These are phyloP conservation scores for Mycteria americana DNA, from an alignment of 2,797 vertebrate species.

Conservation along the genomic window DNA sequence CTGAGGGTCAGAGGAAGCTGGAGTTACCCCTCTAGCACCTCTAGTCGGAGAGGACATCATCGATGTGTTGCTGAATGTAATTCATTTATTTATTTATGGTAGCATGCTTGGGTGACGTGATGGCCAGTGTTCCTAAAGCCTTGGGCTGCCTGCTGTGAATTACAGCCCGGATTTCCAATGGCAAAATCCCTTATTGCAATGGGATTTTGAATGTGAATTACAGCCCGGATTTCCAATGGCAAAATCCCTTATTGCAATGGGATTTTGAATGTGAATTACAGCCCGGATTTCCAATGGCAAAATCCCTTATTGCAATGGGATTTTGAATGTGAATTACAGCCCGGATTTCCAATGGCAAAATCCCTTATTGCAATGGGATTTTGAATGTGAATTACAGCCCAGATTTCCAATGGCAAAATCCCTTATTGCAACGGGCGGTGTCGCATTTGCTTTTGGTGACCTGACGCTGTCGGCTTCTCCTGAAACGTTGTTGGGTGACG, in stretches of 20 bases:
- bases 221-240: background rate
- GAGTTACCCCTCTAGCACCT: no score
- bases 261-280: no score
- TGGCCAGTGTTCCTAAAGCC: background rate
- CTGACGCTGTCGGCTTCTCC: background rate
- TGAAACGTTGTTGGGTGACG: background rate
- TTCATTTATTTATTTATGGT: no score
- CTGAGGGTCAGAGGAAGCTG: background rate
- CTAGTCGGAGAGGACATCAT: no score
- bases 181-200: no score
- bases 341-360: background rate
- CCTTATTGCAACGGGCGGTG: rapidly evolving
- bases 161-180: background rate
- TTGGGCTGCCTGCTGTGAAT: background rate
- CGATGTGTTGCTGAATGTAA: background rate
- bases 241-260: no score
- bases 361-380: rapidly evolving
- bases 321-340: no score
- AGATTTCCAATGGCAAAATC: background rate
- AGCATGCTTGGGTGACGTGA: no score
- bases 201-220: no score
- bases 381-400: background rate
- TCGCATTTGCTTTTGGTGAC: no score
- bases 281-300: background rate
- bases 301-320: rapidly evolving